Conservation (phyloP, 2,797 vertebrate genomes). For the Acanthurus lineatus region DNA sequence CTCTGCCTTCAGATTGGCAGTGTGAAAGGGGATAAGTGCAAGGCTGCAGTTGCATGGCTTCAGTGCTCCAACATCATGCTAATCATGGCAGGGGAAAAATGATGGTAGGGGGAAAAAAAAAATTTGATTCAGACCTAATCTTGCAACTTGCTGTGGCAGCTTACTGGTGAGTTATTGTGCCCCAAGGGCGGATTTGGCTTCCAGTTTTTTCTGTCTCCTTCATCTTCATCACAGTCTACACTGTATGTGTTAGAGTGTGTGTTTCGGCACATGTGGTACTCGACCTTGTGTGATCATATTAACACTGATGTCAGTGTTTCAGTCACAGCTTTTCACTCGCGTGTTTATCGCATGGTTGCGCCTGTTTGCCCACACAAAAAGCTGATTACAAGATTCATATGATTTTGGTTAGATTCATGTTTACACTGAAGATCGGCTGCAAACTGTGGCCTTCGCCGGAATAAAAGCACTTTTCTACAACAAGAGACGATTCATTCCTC, state of each 20-base stretch:
- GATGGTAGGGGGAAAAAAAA: conserved; percentile 61
- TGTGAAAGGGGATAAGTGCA: conserved; percentile 74
- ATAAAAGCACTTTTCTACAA: conserved; percentile 21
- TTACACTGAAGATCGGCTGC: conserved; percentile 48
- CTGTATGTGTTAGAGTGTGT: conserved; percentile 28
- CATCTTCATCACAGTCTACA: conserved; percentile 74
- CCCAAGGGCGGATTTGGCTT: conserved; percentile 76
- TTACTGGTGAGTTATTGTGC: conserved; percentile 80
- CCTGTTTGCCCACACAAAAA: conserved; percentile 9
- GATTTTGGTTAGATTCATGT: conserved; percentile 37
- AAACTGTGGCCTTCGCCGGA: conserved; percentile 20
- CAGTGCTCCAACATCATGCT: conserved; percentile 78
- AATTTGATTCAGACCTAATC: conserved; percentile 83
- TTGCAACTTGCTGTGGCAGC: conserved; percentile 75
- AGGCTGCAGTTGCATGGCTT: conserved; percentile 67
- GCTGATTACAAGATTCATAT: conserved; percentile 12
- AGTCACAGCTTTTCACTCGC: conserved; percentile 23
- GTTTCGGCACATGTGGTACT: conserved; percentile 1
- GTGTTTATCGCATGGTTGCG: neutral
- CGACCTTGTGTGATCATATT: conserved; percentile 20
- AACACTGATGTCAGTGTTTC: conserved; percentile 24
- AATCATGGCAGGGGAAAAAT: conserved; percentile 80
- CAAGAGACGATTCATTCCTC: conserved; percentile 15
- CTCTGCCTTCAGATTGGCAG: conserved; percentile 60
- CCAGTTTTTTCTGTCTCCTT: conserved; percentile 67